Percentiles rank a stretch among this genome's conserved stretches.
phyloP scores from a whole-genome alignment of 2,797 vertebrate genomes.

The Hydrophis major region DNA sequence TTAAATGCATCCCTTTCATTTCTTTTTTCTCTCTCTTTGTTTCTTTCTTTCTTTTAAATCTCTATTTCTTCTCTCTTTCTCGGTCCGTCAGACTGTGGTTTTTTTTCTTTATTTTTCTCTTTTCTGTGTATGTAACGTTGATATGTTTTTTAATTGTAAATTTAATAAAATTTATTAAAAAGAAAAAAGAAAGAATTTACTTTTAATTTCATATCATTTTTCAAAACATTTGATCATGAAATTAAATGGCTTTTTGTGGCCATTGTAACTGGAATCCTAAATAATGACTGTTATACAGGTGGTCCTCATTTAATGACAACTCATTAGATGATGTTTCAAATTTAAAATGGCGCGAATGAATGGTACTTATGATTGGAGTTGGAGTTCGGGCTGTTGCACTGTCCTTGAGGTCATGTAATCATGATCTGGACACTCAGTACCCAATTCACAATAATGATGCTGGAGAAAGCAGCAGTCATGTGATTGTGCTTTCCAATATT shows the following conservation, averaged over 20 bases:
- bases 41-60: no score
- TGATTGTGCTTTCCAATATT: background rate
- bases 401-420: background rate
- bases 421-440: background rate
- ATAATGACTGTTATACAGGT: background rate
- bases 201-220: conserved; percentile 24
- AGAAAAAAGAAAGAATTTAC: background rate
- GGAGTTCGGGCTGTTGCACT: background rate
- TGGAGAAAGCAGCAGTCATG: background rate
- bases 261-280: conserved; percentile 31
- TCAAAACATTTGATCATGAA: conserved; percentile 23
- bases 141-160: no score
- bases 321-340: background rate
- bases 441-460: background rate
- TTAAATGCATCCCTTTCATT: no score
- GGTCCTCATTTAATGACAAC: background rate
- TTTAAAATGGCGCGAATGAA: background rate
- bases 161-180: no score
- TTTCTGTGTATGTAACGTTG: no score
- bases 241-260: conserved; percentile 40
- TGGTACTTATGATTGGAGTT: background rate
- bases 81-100: no score
- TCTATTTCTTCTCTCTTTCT: no score
- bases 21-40: no score
- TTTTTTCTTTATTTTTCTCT: no score